Conservation (phyloP, 2,888 invertebrate genomes). For the Sepioteuthis lessoniana region DNA sequence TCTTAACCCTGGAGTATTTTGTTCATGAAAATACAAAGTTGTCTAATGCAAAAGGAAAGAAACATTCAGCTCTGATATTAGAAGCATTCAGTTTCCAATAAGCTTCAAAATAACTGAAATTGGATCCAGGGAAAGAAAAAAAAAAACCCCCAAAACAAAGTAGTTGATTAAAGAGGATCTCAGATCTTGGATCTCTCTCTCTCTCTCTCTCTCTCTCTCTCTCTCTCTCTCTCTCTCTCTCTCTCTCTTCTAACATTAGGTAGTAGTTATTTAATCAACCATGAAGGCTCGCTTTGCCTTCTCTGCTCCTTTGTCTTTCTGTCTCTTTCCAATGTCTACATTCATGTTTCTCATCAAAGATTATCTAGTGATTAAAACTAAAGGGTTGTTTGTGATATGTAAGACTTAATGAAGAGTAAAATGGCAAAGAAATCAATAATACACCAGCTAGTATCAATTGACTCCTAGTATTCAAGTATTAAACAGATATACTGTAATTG, state of each 20-base stretch:
- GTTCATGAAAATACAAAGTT: slow-evolving; percentile 33
- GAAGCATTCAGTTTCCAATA: slow-evolving; percentile 33
- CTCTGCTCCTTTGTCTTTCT: not conserved
- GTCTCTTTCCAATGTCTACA: not conserved
- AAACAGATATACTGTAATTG: not conserved
- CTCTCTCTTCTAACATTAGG: not conserved
- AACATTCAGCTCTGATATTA: slow-evolving; percentile 18
- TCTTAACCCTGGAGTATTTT: not conserved
- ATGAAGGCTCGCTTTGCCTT: too few species aligned
- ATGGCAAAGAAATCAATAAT: not conserved
- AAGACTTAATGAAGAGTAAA: not conserved
- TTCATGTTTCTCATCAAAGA: not conserved
- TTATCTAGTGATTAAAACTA: too few species aligned
- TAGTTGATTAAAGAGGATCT: not conserved
- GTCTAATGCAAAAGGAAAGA: not conserved
- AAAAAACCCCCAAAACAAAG: not conserved
- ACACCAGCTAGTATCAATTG: not conserved
- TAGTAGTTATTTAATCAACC: too few species aligned
- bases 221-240: too few species aligned
- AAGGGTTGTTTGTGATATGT: not conserved
- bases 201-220: too few species aligned
- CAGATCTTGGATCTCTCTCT: too few species aligned
- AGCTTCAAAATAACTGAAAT: slow-evolving; percentile 23
- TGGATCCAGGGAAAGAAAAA: not conserved
- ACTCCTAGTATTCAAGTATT: not conserved